These are phyloP conservation scores for Hyaena hyaena DNA, from an alignment of 2,113 vertebrate species.

Conservation along the genomic window DNA sequence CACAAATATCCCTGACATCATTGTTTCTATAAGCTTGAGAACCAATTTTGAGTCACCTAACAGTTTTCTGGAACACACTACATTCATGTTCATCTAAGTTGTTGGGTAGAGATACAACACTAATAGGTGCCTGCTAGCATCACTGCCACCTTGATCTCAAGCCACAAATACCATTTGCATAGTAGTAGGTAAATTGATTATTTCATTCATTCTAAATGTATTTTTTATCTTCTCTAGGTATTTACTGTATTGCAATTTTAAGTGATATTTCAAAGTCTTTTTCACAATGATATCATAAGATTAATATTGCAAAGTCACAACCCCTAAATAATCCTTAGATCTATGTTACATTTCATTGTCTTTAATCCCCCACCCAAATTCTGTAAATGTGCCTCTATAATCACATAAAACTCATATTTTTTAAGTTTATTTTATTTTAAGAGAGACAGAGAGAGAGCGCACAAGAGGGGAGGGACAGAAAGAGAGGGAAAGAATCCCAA, in stretches of 20 bases:
- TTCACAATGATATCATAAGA: not conserved
- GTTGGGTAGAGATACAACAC: not conserved
- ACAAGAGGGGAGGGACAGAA: no score
- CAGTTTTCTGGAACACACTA: not conserved
- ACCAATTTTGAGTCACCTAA: not conserved
- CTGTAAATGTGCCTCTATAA: conserved; percentile 27
- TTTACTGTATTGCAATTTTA: conserved; percentile 29
- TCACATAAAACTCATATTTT: not conserved
- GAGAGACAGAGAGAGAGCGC: no score
- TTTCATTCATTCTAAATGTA: not conserved
- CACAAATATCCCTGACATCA: not conserved
- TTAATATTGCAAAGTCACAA: not conserved
- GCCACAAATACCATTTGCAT: conserved; percentile 24
- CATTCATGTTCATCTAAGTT: conserved; percentile 2
- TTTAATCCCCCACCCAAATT: not conserved
- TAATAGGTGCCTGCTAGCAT: not conserved
- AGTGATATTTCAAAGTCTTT: conserved; percentile 46
- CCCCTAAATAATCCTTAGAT: not conserved
- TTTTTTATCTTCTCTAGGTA: conserved; percentile 8
- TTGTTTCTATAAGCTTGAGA: not conserved
- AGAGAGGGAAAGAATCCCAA: no score
- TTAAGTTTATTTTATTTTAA: no score
- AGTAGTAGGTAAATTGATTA: conserved; percentile 16
- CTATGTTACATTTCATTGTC: conserved; percentile 31
- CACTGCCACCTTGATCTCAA: conserved; percentile 33